Percentiles rank a stretch among this genome's conserved stretches.
phyloP scores from a whole-genome alignment of 2,113 vertebrate genomes.

The Triplophysa siluroides region DNA sequence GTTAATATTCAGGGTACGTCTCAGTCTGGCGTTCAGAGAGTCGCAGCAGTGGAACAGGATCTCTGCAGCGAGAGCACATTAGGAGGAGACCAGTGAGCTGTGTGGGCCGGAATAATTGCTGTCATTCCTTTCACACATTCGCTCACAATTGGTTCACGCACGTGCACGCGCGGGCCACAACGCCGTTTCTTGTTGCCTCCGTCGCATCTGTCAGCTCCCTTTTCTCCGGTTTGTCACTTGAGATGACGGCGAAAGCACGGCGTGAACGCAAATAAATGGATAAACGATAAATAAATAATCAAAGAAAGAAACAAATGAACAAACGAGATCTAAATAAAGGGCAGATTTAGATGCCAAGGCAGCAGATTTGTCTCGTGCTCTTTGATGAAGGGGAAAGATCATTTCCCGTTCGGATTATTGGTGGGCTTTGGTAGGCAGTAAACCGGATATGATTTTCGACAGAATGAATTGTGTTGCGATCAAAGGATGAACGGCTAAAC shows the following conservation, averaged over 20 bases:
- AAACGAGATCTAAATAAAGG: constrained; percentile 24
- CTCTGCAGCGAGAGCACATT: constrained; percentile 14
- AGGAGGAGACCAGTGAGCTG: constrained; percentile 31
- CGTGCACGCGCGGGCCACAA: background rate
- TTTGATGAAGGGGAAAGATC: constrained; percentile 1
- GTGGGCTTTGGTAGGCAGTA: background rate
- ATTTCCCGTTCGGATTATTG: constrained; percentile 6
- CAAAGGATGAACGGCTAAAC: constrained; percentile 4
- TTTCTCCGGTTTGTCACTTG: constrained; percentile 25
- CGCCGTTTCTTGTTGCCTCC: constrained; percentile 40
- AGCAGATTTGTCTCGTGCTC: background rate
- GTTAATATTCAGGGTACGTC: constrained; percentile 22
- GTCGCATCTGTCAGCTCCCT: constrained; percentile 42
- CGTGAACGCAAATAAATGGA: constrained; percentile 43
- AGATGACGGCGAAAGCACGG: constrained; percentile 20
- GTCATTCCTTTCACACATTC: constrained; percentile 40
- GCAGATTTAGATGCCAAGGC: constrained; percentile 27
- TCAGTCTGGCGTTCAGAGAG: constrained; percentile 30
- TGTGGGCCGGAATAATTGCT: constrained; percentile 41
- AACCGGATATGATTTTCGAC: constrained; percentile 27
- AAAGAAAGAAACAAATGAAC: constrained; percentile 5
- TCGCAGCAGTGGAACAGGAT: constrained; percentile 17
- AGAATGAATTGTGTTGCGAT: background rate
- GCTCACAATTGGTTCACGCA: constrained; percentile 4
- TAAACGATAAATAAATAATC: constrained; percentile 25